These are phyloP conservation scores for Sprattus sprattus DNA, from an alignment of 2,113 vertebrate species.

Conservation along the genomic window DNA sequence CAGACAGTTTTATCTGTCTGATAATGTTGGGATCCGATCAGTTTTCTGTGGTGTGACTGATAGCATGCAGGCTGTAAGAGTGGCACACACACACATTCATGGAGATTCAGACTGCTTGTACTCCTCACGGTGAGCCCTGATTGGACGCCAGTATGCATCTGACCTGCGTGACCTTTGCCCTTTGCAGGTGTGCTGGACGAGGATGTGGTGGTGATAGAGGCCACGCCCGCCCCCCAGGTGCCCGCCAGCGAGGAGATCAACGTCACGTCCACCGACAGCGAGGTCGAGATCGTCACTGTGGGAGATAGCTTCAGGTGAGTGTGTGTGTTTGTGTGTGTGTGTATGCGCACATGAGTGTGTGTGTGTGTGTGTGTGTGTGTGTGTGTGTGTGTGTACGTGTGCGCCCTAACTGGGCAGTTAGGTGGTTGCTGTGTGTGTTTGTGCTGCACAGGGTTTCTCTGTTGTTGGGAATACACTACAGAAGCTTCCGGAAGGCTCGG, in stretches of 20 bases:
- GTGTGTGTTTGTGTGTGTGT: background rate
- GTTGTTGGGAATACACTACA: background rate
- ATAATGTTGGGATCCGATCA: too few relatives aligned
- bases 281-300: constrained; percentile 97
- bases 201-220: constrained; percentile 97
- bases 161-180: background rate
- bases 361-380: too few relatives aligned
- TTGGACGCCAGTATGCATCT: too few relatives aligned
- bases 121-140: too few relatives aligned
- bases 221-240: constrained; percentile 88
- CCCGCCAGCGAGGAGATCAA: constrained; percentile 98
- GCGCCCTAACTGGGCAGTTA: too few relatives aligned
- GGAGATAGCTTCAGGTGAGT: constrained; percentile 92
- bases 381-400: background rate
- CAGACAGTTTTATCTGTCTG: too few relatives aligned
- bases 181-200: constrained; percentile 88
- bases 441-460: too few relatives aligned
- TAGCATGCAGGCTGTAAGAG: too few relatives aligned
- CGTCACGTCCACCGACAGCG: constrained; percentile 97
- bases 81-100: too few relatives aligned
- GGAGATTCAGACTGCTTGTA: too few relatives aligned
- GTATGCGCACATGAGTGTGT: background rate
- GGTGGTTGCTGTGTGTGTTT: too few relatives aligned
- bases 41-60: too few relatives aligned
- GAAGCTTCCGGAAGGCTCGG: constrained; percentile 23